A percentile compares a stretch with the other conserved stretches of the same genome.
Evolutionary conservation across 2,113 vertebrate species (phyloP).

Genomic region (Scomber japonicus): DNA sequence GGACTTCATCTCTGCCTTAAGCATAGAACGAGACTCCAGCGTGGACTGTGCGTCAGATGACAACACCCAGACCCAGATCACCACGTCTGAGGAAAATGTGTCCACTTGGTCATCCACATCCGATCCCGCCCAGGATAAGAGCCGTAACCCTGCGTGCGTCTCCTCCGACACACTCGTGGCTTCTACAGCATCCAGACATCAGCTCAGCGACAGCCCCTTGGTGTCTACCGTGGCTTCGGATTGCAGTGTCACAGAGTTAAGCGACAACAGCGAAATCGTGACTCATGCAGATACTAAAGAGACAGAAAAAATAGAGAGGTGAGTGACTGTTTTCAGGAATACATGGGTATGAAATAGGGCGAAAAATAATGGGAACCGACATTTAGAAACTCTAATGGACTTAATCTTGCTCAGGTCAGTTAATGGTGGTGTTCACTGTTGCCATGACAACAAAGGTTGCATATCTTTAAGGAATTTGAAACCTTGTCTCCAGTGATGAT

Average conservation of each 20-base stretch:
- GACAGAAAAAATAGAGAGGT: constrained; percentile 9
- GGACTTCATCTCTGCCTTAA: constrained; percentile 66
- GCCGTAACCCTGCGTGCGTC: not conserved
- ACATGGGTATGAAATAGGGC: not conserved
- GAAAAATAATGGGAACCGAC: too few species aligned
- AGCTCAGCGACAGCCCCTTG: not conserved
- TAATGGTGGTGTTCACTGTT: too few species aligned
- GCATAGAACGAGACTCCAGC: constrained; percentile 24
- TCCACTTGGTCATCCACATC: not conserved
- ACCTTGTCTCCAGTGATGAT: too few species aligned
- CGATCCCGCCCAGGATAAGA: not conserved
- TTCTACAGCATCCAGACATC: not conserved
- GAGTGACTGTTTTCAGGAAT: constrained; percentile 14
- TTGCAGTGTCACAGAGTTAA: not conserved
- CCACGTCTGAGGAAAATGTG: not conserved
- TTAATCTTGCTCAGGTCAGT: too few species aligned
- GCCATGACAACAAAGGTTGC: too few species aligned
- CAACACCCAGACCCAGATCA: not conserved
- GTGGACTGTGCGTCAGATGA: not conserved
- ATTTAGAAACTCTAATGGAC: too few species aligned
- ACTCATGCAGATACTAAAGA: not conserved
- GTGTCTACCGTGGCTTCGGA: not conserved
- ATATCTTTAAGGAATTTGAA: too few species aligned
- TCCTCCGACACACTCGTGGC: not conserved
- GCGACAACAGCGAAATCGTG: not conserved